Conservation (phyloP, 2,797 vertebrate genomes). For the Florisuga fusca region DNA sequence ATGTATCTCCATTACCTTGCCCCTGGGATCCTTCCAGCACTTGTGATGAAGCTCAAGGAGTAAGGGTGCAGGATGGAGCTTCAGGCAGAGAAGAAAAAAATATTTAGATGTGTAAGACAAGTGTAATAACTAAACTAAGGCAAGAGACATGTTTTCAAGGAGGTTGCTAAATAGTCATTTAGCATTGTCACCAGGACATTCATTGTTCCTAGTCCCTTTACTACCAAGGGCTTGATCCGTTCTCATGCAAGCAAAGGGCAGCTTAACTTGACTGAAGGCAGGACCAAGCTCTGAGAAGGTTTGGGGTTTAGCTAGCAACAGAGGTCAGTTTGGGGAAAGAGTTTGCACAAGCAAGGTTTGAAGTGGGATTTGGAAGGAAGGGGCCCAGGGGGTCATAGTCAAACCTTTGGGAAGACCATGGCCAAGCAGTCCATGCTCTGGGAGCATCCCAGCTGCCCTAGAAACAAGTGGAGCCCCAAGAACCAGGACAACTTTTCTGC, state of each 20-base stretch:
- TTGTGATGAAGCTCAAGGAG: fast-evolving
- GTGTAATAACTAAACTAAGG: neutral
- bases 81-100: neutral
- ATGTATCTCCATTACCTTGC: neutral
- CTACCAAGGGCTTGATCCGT: neutral
- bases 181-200: neutral
- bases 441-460: neutral
- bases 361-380: constrained; percentile 12
- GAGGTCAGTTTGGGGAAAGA: neutral
- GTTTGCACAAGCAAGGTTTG: neutral
- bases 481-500: neutral
- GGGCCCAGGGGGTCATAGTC: neutral
- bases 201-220: neutral
- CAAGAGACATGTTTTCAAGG: neutral
- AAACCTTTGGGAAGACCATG: neutral
- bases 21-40: neutral
- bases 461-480: neutral
- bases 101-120: neutral
- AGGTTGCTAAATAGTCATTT: neutral
- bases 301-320: neutral
- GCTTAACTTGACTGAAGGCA: neutral
- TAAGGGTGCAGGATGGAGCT: neutral
- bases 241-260: neutral
- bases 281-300: neutral
- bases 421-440: neutral